Base-by-base conservation (phyloP, 1,140 invertebrate species). In the Mizuhopecten yessoensis region DNA sequence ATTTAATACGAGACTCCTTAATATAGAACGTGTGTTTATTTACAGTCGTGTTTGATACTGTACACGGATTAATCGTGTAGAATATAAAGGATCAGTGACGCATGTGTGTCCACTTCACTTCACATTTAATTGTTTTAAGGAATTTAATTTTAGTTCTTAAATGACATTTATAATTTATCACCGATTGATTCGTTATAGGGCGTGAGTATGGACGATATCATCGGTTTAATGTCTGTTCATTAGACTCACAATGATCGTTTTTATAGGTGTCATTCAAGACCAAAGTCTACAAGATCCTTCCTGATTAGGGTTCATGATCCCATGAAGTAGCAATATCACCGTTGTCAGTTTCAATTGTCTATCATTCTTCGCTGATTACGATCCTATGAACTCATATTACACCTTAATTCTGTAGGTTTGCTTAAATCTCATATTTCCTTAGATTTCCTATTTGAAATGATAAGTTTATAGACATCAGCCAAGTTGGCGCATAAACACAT, bases 71-170 rank as follows among this genome's bases (percentile, higher is more conserved):
- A 57, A 3, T 57, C 45, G n/a, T 75, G 20, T 75, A 75, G 5
- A 13, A 75, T 75, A n/a, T 75, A 29, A 75, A 11, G 29, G n/a
- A 29, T 75, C 57, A 29, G 1, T 75, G 57, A 75, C 57, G 57
- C 57, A 75, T 75, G n/a, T 75, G 57, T 75, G 57, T 75, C 23
- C 57, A 75, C 23, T 75, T 17, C 57, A 75, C 57, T 75, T 75
- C 57, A 75, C 57, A 75, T 75, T 75, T 75, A 75, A 75, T 75
- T 75, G 57, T 75, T 75, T 75, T 75, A n/a, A n/a, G 29, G 57
- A 75, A 75, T 75, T 75, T 75, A 75, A 75, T 75, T 75, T 75
- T 75, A 29, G 57, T 75, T 75, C 57, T 75, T 5, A 75, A 75
- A 9, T 75, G 57, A 75, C 57, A 75, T 75, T 75, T 75, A 0